Conservation (phyloP, 2,797 vertebrate genomes). For the Sebastes matsubarae region DNA sequence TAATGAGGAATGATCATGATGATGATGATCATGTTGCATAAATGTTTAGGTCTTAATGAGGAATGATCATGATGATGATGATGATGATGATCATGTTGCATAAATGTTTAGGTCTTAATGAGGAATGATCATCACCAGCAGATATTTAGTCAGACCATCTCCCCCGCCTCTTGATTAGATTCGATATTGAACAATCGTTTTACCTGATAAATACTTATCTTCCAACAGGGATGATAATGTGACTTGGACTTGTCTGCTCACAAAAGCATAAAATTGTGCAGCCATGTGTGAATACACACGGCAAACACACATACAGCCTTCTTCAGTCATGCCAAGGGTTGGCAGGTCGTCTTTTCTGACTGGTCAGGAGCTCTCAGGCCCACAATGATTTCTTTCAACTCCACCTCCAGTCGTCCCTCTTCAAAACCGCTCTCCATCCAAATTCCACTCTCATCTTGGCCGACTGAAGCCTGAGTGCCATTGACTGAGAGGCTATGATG, state of each 20-base stretch:
- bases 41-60: background rate
- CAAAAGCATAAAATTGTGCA: background rate
- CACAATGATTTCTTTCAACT: constrained; percentile 61
- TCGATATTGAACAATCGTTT: constrained; percentile 14
- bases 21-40: background rate
- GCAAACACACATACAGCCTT: background rate
- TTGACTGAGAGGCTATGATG: constrained; percentile 62
- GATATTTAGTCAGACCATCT: background rate
- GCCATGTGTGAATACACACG: background rate
- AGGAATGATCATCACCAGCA: background rate
- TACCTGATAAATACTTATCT: constrained; percentile 22
- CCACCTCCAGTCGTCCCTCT: constrained; percentile 42
- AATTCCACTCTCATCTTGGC: constrained; percentile 63
- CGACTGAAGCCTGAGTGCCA: constrained; percentile 49
- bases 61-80: background rate
- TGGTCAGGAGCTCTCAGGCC: constrained; percentile 42
- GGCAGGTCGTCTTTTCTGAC: constrained; percentile 45
- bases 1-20: background rate
- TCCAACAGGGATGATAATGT: background rate
- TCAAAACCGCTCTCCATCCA: constrained; percentile 51
- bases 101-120: background rate
- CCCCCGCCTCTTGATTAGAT: background rate
- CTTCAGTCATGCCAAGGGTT: constrained; percentile 13
- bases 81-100: background rate
- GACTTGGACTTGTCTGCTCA: background rate